These are phyloP conservation scores for Prietella phreatophila DNA, from an alignment of 2,113 vertebrate genomes.

Conservation along the genomic window DNA sequence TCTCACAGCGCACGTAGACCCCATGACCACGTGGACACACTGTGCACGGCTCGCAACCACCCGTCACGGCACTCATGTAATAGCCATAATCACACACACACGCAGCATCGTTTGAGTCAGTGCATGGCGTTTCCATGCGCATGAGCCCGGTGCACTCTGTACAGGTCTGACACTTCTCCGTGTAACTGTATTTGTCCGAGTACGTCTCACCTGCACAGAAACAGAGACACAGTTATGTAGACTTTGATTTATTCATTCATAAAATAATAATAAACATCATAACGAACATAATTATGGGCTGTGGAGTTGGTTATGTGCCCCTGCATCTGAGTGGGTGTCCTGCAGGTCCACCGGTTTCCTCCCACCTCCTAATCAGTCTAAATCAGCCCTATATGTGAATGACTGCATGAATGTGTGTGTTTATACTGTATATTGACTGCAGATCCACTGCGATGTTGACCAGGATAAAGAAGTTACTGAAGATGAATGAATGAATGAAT, in stretches of 20 bases:
- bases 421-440: background rate
- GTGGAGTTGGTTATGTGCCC: background rate
- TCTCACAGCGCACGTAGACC: slow-evolving; percentile 77
- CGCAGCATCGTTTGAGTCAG: slow-evolving; percentile 89
- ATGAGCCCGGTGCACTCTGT: slow-evolving; percentile 84
- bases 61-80: slow-evolving; percentile 66
- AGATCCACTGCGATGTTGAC: background rate
- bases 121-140: slow-evolving; percentile 89
- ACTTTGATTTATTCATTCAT: background rate
- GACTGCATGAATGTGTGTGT: background rate
- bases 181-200: slow-evolving; percentile 86
- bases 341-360: background rate
- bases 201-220: slow-evolving; percentile 80
- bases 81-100: slow-evolving; percentile 87
- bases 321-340: background rate
- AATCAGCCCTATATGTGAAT: background rate
- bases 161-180: slow-evolving; percentile 80
- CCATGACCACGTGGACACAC: slow-evolving; percentile 83
- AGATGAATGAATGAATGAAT: too few relatives aligned
- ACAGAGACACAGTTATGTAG: slow-evolving; percentile 1
- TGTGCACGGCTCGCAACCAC: slow-evolving; percentile 76
- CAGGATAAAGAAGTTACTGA: background rate
- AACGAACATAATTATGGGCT: background rate
- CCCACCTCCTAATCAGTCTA: background rate
- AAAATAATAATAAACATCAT: background rate